Conservation (phyloP, 2,888 invertebrate genomes). For the Euphydryas editha region DNA sequence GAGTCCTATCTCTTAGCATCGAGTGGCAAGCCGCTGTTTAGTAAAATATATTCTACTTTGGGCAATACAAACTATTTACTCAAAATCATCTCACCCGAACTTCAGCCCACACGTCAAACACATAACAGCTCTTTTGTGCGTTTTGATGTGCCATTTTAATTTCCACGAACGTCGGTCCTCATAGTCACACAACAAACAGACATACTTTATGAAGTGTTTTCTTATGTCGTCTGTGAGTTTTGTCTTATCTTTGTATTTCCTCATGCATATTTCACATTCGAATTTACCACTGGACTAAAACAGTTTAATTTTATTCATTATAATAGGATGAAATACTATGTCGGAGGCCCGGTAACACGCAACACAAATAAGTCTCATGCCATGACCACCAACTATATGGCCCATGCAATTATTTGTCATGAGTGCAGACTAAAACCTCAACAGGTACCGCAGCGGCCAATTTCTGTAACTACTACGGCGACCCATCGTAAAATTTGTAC, state of each 20-base stretch:
- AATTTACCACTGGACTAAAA: conserved; percentile 23
- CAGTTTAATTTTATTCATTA: not conserved
- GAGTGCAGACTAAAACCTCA: too few relatives aligned
- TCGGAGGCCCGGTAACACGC: too few relatives aligned
- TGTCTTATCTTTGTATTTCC: not conserved
- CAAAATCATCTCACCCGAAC: conserved; percentile 26
- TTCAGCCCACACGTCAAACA: conserved; percentile 30
- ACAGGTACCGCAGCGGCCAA: too few relatives aligned
- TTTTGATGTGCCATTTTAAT: conserved; percentile 12
- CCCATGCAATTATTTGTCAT: too few relatives aligned
- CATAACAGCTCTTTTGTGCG: conserved; percentile 21
- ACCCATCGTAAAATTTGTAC: too few relatives aligned
- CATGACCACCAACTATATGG: too few relatives aligned
- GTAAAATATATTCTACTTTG: too few relatives aligned
- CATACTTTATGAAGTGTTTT: conserved; percentile 26
- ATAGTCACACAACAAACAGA: conserved; percentile 26
- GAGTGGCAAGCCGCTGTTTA: too few relatives aligned
- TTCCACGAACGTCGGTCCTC: conserved; percentile 21
- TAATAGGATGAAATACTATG: too few relatives aligned
- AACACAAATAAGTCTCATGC: too few relatives aligned
- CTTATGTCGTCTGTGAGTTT: conserved; percentile 19
- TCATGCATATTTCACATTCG: conserved; percentile 34
- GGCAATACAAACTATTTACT: not conserved
- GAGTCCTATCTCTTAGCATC: too few relatives aligned
- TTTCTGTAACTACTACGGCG: too few relatives aligned